Percentiles rank a stretch among this genome's conserved stretches.
Conservation (phyloP, 2,113 vertebrate genomes). For the Brachyhypopomus gauderio region DNA sequence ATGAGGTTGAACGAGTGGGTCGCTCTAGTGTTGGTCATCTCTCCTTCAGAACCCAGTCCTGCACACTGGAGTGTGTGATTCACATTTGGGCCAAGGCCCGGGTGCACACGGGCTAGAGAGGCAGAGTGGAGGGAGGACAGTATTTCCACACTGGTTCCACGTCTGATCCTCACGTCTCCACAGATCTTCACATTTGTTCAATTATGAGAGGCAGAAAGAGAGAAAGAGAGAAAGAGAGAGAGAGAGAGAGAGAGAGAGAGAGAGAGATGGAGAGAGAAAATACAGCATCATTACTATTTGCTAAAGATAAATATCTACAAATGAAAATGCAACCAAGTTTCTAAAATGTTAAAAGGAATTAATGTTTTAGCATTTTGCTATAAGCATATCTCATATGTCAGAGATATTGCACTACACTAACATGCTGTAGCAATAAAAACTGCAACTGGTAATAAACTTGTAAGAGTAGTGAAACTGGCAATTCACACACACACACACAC, state of each 20-base stretch:
- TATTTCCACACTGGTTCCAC: conserved; percentile 57
- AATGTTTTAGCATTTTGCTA: no score
- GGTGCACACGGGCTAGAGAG: background rate
- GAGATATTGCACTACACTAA: background rate
- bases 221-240: conserved; percentile 7
- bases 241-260: conserved; percentile 12
- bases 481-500: conserved; percentile 8
- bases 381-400: background rate
- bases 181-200: no score
- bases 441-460: conserved; percentile 32
- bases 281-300: background rate
- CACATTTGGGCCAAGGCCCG: conserved; percentile 8
- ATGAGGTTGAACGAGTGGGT: no score
- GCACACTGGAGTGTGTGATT: conserved; percentile 32
- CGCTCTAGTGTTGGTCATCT: background rate
- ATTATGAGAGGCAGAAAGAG: no score
- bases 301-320: background rate
- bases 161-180: conserved; percentile 50
- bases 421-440: conserved; percentile 6
- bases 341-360: no score
- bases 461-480: conserved; percentile 13
- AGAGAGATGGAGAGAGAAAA: conserved; percentile 11
- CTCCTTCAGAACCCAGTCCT: background rate
- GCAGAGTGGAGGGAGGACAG: background rate
- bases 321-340: no score